Conservation (phyloP, 2,113 vertebrate genomes). For the Desmodus rotundus region DNA sequence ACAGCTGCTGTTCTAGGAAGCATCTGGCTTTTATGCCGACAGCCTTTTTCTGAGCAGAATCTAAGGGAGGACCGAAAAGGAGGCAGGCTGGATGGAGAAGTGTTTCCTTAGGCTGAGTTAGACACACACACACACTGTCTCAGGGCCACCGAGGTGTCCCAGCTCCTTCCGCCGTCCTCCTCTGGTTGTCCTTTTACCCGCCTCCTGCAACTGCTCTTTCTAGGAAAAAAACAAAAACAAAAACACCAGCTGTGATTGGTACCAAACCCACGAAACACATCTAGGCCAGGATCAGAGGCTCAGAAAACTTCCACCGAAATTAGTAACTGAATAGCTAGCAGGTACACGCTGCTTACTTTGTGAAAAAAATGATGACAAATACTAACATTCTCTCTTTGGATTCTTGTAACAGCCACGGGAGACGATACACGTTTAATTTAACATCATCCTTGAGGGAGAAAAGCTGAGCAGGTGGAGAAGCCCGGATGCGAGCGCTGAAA, state of each 20-base stretch:
- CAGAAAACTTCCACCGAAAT: not conserved
- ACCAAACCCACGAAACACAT: not conserved
- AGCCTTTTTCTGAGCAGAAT: not conserved
- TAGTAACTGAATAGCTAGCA: too few relatives aligned
- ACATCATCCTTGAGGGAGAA: not conserved
- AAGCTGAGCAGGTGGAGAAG: not conserved
- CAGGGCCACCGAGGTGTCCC: fast-evolving
- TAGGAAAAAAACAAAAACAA: not conserved
- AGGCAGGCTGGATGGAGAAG: not conserved
- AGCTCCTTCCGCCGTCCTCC: fast-evolving
- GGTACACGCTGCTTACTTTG: too few relatives aligned
- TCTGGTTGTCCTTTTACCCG: too few relatives aligned
- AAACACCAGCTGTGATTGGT: not conserved
- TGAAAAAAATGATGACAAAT: not conserved
- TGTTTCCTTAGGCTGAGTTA: fast-evolving
- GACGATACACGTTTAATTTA: not conserved
- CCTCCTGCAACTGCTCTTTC: not conserved
- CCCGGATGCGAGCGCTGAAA: fast-evolving
- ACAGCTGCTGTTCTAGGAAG: not conserved
- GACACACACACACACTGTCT: fast-evolving
- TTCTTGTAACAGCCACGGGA: not conserved
- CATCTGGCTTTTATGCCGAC: not conserved
- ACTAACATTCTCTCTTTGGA: not conserved
- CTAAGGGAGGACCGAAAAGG: not conserved
- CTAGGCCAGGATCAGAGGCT: not conserved